Evolutionary conservation across 2,888 invertebrate genomes (phyloP).

Genomic region (Xestia sexstrigata): DNA sequence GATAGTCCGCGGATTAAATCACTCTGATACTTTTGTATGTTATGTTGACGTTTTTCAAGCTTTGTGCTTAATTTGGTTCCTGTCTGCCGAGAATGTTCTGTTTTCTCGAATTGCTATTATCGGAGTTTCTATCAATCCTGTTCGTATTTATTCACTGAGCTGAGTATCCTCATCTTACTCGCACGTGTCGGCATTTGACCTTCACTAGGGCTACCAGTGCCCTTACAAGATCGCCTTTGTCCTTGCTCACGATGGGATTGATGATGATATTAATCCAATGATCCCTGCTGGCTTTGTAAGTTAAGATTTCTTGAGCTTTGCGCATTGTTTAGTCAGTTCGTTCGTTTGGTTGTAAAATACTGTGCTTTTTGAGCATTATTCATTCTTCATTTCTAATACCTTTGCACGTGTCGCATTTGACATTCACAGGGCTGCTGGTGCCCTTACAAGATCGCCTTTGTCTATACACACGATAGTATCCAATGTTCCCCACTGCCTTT

Average conservation of each 20-base stretch:
- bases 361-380: background rate
- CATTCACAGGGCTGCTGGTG: constrained; percentile 72
- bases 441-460: constrained; percentile 54
- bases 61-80: background rate
- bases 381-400: background rate
- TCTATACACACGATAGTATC: constrained; percentile 65
- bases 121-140: background rate
- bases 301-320: background rate
- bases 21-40: background rate
- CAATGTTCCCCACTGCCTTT: constrained; percentile 18
- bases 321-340: background rate
- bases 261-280: constrained; percentile 20
- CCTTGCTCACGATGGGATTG: constrained; percentile 66
- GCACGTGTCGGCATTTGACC: constrained; percentile 66
- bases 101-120: background rate
- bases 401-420: constrained; percentile 58
- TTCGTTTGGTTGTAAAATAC: background rate
- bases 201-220: constrained; percentile 71
- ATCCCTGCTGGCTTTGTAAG: constrained; percentile 28
- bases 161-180: background rate
- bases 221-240: constrained; percentile 62
- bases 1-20: background rate
- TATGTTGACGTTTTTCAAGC: background rate
- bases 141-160: background rate
- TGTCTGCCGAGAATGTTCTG: background rate